Evolutionary conservation across 2,113 vertebrate genomes (phyloP), one percentile per base, ranked within the genome.

Genomic region (Xiphias gladius): DNA sequence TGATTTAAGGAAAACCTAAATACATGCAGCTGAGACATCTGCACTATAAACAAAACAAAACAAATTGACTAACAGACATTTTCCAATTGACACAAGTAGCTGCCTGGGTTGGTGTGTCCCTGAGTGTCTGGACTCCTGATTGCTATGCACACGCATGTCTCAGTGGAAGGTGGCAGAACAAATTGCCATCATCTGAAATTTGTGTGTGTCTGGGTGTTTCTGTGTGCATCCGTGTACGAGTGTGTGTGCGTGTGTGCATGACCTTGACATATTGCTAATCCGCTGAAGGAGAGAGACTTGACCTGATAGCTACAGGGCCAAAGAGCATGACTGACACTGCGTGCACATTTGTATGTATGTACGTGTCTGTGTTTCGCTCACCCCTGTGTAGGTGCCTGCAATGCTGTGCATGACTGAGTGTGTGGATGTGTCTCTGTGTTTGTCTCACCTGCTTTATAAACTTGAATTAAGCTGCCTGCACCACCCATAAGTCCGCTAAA

Each of bases 141-240:
- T 92, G 84, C 87, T 90, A 89, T 89, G 88, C 90, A 82, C 86
- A 86, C 83, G 84, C 88, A 84, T 76, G 82, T 87, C 82, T 88
- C 86, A 74, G 79, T 75, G 80, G 85, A 91, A 87, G 80, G 86
- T 89, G 88, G 83, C 90, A 88, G 86, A 91, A 93, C 89, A 89
- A 92, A 94, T 91, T 90, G 83, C 81, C 88, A 73, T 92, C 81
- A 87, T 88, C 64, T 73, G 66, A 80, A 88, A 81, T 79, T 17
- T 68, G 79, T 67, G 79, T 73, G 59, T 52, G 55, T 64, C 17
- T 83, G 58, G 7, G 43, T 55, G 26, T 71, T 30, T 48, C 20
- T 37, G 54, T 9, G 20, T n/a, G 41, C 48, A 20, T 67, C 52
- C 73, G 35, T 68, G 39, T 89, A 73, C 68, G 1, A 9, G 37